Evolutionary conservation across 2,797 vertebrate genomes (phyloP), one percentile per base, ranked within the genome.

Genomic region (Sebastes nivosus): DNA sequence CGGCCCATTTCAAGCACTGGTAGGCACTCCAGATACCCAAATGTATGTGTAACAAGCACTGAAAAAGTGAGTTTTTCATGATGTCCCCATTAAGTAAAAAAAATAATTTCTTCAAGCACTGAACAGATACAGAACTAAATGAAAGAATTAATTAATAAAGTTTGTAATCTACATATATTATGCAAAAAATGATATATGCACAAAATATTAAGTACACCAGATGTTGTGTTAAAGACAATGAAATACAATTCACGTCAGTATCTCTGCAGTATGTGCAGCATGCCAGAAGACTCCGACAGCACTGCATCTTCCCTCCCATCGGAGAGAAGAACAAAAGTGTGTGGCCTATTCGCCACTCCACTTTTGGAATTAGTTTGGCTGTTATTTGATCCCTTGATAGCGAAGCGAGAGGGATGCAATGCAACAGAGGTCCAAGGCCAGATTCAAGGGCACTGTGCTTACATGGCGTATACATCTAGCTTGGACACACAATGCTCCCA

Each of bases 371-470:
- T 72, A 68, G 46, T 78, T 69, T 75, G 78, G 69, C 69, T 73
- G 6, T 82, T 76, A 80, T 79, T 84, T 84, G 71, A 91, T 88
- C 77, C 86, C 54, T 84, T 83, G 80, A 86, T 81, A 70, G 67
- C 67, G 72, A 83, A 66, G 79, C 12, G 12, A 71, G 63, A 76
- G 32, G 66, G 67, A 84, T 84, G 74, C 76, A 90, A 90, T 80
- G 67, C 77, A 81, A 58, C 60, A 25, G 22, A 87, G 84, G 81
- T 86, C 79, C 81, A 87, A 90, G 88, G 84, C 84, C 87, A 85
- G 18, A 72, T 83, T 86, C 84, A 93, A 94, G 92, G 90, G 71
- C 82, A 77, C 36, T 78, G 78, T 79, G 83, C 85, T 89, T 88
- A 75, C 75, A 82, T 75, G 70, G 42, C 77, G 68, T 80, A 71